A percentile compares a stretch with the other conserved stretches of the same genome.
Evolutionary conservation across 2,888 invertebrate genomes (phyloP).

Genomic region (Trissonchulus sp.): DNA sequence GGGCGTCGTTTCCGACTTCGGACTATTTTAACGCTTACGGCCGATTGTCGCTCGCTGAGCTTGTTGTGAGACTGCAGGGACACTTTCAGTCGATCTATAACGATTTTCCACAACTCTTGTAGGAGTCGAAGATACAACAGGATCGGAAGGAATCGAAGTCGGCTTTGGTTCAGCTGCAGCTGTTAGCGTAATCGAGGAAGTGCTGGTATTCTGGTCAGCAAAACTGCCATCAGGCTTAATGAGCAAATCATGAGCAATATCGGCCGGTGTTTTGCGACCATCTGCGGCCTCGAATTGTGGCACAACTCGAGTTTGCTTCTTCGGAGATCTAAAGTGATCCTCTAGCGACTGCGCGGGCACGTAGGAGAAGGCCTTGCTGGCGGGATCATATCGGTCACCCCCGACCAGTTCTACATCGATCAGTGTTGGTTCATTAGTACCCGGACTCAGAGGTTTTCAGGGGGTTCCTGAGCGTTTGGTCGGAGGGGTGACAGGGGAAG

Average conservation of each 20-base stretch:
- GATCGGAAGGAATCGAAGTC: not conserved
- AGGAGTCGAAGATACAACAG: not conserved
- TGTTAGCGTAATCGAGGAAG: not conserved
- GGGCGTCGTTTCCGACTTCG: not conserved
- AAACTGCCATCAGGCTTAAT: not conserved
- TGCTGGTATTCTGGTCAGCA: not conserved
- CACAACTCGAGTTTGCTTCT: slow-evolving; percentile 35
- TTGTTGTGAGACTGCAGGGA: too few species aligned
- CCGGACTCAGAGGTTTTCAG: slow-evolving; percentile 15
- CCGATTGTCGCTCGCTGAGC: too few species aligned
- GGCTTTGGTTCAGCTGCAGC: not conserved
- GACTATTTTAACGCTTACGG: too few species aligned
- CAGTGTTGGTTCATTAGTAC: slow-evolving; percentile 23
- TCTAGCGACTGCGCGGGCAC: slow-evolving; percentile 49
- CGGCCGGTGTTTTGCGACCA: not conserved
- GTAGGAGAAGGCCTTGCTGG: slow-evolving; percentile 50
- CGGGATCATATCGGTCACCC: slow-evolving; percentile 49
- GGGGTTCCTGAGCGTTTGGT: slow-evolving; percentile 30
- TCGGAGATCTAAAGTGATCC: slow-evolving; percentile 44
- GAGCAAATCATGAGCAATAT: not conserved
- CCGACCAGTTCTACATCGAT: slow-evolving; percentile 49
- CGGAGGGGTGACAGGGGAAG: slow-evolving; percentile 37
- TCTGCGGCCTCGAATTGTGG: slow-evolving; percentile 27
- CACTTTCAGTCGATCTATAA: too few species aligned
- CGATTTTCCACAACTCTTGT: too few species aligned